Evolutionary conservation across 2,113 vertebrate species (phyloP).

Genomic region (Albula glossodonta): DNA sequence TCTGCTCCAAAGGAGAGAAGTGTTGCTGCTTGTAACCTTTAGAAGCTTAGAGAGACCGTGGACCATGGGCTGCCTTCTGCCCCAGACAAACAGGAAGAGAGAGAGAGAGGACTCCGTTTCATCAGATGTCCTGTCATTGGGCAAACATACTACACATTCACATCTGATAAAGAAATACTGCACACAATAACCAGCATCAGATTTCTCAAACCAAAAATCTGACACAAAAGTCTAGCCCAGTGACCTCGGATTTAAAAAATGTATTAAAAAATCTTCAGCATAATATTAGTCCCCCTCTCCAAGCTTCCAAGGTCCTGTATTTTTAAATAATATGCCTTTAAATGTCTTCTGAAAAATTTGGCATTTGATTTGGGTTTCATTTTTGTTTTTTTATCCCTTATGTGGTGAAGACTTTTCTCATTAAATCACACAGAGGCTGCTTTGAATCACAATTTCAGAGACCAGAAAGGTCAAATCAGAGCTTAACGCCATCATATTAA

Average conservation of each 20-base stretch:
- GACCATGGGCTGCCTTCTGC: not conserved
- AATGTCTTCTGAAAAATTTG: conserved; percentile 45
- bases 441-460: conserved; percentile 29
- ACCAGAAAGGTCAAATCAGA: conserved; percentile 33
- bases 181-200: not conserved
- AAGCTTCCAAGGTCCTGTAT: not conserved
- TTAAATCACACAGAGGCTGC: conserved; percentile 32
- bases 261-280: conserved; percentile 49
- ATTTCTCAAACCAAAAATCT: not conserved
- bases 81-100: not conserved
- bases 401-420: not conserved
- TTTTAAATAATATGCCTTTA: conserved; percentile 47
- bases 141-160: not conserved
- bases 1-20: conserved; percentile 4
- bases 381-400: conserved; percentile 28
- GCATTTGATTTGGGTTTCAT: conserved; percentile 43
- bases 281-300: conserved; percentile 36
- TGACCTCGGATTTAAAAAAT: conserved; percentile 36
- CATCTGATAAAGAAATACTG: not conserved
- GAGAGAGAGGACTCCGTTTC: not conserved
- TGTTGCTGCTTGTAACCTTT: not conserved
- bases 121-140: not conserved
- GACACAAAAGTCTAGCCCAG: conserved; percentile 10
- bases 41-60: not conserved
- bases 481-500: conserved; percentile 31